Evolutionary conservation across 1,140 invertebrate genomes (phyloP).

Genomic region (Triops cancriformis): DNA sequence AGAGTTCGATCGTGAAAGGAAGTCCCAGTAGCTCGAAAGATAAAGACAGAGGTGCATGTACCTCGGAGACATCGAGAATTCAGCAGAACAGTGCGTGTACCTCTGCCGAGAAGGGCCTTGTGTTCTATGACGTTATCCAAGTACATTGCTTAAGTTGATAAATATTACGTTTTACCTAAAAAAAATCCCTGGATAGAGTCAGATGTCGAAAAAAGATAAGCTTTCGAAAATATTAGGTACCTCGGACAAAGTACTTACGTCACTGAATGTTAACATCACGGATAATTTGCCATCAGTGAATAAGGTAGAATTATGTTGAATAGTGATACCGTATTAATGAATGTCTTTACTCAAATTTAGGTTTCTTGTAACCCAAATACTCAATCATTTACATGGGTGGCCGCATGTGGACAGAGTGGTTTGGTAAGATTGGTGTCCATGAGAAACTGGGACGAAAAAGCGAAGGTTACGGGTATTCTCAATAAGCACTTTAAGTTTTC

Average conservation of each 20-base stretch:
- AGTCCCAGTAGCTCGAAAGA: neutral
- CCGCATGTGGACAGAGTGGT: conserved; percentile 22
- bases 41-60: neutral
- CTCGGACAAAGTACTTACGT: neutral
- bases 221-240: neutral
- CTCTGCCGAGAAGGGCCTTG: neutral
- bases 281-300: conserved; percentile 18
- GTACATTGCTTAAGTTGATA: neutral
- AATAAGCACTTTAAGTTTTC: neutral
- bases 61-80: neutral
- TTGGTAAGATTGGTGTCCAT: conserved; percentile 18
- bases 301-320: conserved; percentile 14
- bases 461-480: neutral
- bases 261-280: neutral
- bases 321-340: neutral
- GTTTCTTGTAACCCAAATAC: conserved; percentile 26
- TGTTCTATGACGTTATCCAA: neutral
- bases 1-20: neutral
- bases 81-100: neutral
- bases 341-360: neutral
- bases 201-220: neutral
- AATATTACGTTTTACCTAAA: neutral
- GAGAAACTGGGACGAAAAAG: neutral
- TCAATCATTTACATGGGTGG: conserved; percentile 19
- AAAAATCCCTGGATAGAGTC: neutral